phyloP scores from a whole-genome alignment of 1,140 invertebrate genomes.

The Meloidogyne chitwoodi region DNA sequence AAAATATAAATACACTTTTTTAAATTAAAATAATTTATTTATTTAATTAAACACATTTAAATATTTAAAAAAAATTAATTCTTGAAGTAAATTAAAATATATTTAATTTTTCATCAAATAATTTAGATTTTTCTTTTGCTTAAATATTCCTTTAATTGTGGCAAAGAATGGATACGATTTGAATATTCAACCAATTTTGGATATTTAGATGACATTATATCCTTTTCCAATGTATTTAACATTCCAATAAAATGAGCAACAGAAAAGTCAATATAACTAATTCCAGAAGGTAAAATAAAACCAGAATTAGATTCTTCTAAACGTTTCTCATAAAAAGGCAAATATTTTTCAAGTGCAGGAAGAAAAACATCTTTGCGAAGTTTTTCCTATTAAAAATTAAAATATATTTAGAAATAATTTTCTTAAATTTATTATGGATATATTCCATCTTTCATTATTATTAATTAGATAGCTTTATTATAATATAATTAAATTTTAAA shows the following conservation, averaged over 20 bases:
- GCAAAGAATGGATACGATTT: not conserved
- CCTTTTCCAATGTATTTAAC: not conserved
- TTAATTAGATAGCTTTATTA: too few species aligned
- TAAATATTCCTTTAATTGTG: slow-evolving; percentile 8
- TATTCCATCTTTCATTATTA: too few species aligned
- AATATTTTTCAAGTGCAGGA: slow-evolving; percentile 21
- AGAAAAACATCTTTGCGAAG: slow-evolving; percentile 28
- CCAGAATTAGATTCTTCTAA: slow-evolving; percentile 27
- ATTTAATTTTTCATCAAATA: not conserved
- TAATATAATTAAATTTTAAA: too few species aligned
- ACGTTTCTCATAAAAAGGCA: slow-evolving; percentile 17
- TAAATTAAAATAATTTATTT: too few species aligned
- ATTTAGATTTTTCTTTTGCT: not conserved
- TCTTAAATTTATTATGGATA: too few species aligned
- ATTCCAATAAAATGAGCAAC: slow-evolving; percentile 6
- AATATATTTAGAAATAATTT: too few species aligned
- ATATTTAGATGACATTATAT: not conserved
- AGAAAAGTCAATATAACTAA: slow-evolving; percentile 26
- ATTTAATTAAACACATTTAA: too few species aligned
- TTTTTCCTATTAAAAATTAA: not conserved
- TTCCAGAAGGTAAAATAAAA: slow-evolving; percentile 27
- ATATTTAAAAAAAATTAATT: too few species aligned
- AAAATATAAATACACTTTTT: too few species aligned
- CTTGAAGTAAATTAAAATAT: too few species aligned
- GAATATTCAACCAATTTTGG: slow-evolving; percentile 2